Evolutionary conservation across 2,113 vertebrate species (phyloP), one percentile per base, ranked within the genome.

Genomic region (Rhizomys pruinosus): DNA sequence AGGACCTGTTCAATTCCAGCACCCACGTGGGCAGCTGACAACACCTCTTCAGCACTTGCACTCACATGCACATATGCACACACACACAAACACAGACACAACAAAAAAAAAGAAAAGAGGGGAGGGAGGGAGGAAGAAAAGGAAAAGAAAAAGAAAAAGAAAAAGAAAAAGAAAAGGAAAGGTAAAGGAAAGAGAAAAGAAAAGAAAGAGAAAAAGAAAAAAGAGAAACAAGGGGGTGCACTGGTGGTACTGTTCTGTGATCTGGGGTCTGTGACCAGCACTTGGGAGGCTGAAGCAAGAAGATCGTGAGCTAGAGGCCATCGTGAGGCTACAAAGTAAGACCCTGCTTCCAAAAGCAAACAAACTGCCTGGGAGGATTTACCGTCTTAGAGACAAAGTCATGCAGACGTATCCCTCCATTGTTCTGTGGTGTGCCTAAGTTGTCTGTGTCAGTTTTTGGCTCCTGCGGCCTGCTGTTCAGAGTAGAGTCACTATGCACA

Each of bases 371-470:
- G 37, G 79, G 73, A 92, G 66, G n/a, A 93, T 97, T 78, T 98
- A 99, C 99, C 95, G 99, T 99, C 98, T 99, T 99, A 0, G 99
- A 99, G 32, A 99, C 98, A 57, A 99, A 99, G 87, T 99, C 99
- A 1, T 99, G 99, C 69, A 98, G 98, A 80, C 99, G 98, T 94
- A 98, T 98, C 20, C 98, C 98, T 2, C 98, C 98, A 0, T 96
- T 98, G 97, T 32, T 98, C 93, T 99, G 99, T 0, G 99, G 99
- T 17, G 99, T 99, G 93, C 98, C 95, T 42, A 81, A 98, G 27
- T 39, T 92, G 13, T 98, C 98, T 0, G 66, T 96, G 84, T 98
- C 98, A 0, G 78, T 72, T 93, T 93, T 97, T n/a, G 66, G 44
- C 13, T 99, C 99, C 64, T 96, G 94, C 72, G 98, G 99, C 92